Evolutionary conservation across 2,113 vertebrate species (phyloP).

Genomic region (Bos taurus): DNA sequence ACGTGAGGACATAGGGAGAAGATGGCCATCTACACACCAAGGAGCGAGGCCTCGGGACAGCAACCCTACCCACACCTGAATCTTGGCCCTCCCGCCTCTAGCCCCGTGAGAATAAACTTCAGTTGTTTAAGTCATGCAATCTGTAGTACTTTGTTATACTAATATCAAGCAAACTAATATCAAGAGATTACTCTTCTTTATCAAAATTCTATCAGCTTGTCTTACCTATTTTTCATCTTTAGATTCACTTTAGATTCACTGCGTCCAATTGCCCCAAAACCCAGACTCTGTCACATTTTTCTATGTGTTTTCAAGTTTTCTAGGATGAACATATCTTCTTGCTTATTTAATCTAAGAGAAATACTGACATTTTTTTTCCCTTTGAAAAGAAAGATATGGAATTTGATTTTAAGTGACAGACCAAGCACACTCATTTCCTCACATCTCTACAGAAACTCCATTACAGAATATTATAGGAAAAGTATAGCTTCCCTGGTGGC

Average conservation of each 20-base stretch:
- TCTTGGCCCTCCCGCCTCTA: not conserved
- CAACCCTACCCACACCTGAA: fast-evolving
- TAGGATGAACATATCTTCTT: not conserved
- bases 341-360: not conserved
- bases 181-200: no score
- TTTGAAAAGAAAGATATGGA: not conserved
- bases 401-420: not conserved
- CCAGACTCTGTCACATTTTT: not conserved
- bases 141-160: not conserved
- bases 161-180: not conserved
- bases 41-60: not conserved
- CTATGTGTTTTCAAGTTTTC: not conserved
- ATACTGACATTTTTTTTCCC: not conserved
- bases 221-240: no score
- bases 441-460: not conserved
- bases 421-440: not conserved
- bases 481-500: not conserved
- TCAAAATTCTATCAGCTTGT: fast-evolving
- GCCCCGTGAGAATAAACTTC: no score
- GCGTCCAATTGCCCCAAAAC: not conserved
- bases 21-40: fast-evolving
- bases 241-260: no score
- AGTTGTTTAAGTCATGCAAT: fast-evolving
- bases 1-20: fast-evolving
- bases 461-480: not conserved